Evolutionary conservation across 2,797 vertebrate species (phyloP), one percentile per base, ranked within the genome.

Genomic region (Halcyon leucocephala): DNA sequence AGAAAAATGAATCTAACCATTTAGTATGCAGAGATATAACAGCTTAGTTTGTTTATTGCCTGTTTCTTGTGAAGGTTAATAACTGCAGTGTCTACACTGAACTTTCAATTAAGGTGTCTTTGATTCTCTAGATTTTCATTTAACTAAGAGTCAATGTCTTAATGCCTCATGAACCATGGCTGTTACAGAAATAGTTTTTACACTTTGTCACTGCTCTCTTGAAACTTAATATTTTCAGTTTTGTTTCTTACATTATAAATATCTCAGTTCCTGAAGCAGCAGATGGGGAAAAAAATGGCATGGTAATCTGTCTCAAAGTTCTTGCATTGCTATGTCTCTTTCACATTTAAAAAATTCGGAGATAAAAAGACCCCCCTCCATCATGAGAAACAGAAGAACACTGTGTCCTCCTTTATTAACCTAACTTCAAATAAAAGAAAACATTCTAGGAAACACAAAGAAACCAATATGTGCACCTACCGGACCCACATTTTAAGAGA

Each of bases 161-260:
- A 82, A 37, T 82, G 87, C 80, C 77, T 91, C 49, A 8, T 60
- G 67, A 95, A 52, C 89, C 8, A 2, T 48, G 71, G 52, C 72
- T 13, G 8, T 57, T 84, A 49, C 12, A 82, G 83, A 89, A 94
- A 90, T 52, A 84, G 48, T 82, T 86, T 57, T 81, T 86, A 26
- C 29, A 15, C 49, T 93, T 93, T 81, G 72, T 76, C 87, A 86
- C 67, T 82, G 58, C 62, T 84, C 70, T 89, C 88, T 82, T 88
- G 51, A 78, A 97, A 95, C 37, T 91, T 86, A 76, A 70, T 95
- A 91, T 92, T 95, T 96, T 82, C 72, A 79, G 51, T 83, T 94
- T 81, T 82, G 72, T 87, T 92, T 96, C 90, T 95, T 90, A 48
- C 80, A 82, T 91, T 92, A 86, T 92, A 86, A 94, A 94, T 81